Conservation (phyloP, 2,888 invertebrate species). For the Hypsopygia costalis region DNA sequence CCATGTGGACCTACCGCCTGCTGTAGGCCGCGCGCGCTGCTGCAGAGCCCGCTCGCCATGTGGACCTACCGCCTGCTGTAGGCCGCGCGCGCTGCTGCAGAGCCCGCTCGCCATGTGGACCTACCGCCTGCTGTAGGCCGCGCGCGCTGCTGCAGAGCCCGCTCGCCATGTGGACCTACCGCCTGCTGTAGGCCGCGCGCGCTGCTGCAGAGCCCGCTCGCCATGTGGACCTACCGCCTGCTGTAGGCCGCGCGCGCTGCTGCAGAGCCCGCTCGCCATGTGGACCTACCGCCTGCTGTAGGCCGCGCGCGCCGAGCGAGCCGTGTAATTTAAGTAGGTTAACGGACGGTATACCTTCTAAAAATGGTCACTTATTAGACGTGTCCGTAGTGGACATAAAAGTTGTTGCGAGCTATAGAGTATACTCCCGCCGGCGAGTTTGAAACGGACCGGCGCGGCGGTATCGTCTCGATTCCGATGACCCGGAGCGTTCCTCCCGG, state of each 20-base stretch:
- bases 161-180: conserved; percentile 43
- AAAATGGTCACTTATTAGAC: conserved; percentile 1
- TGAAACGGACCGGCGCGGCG: too few relatives aligned
- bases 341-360: not conserved
- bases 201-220: conserved; percentile 87
- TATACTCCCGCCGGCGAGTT: too few relatives aligned
- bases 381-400: conserved; percentile 2
- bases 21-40: conserved; percentile 84
- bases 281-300: conserved; percentile 2
- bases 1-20: conserved; percentile 5
- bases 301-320: too few relatives aligned
- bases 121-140: conserved; percentile 1
- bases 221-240: conserved; percentile 88
- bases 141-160: too few relatives aligned
- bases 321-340: conserved; percentile 1
- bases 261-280: conserved; percentile 10
- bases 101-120: conserved; percentile 11
- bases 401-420: not conserved
- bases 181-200: conserved; percentile 81
- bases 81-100: conserved; percentile 2
- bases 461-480: not conserved
- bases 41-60: conserved; percentile 88
- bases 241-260: conserved; percentile 29
- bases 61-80: conserved; percentile 86
- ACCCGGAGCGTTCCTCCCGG: not conserved